Evolutionary conservation across 2,888 invertebrate species (phyloP).

Genomic region (Eupithecia subfuscata): DNA sequence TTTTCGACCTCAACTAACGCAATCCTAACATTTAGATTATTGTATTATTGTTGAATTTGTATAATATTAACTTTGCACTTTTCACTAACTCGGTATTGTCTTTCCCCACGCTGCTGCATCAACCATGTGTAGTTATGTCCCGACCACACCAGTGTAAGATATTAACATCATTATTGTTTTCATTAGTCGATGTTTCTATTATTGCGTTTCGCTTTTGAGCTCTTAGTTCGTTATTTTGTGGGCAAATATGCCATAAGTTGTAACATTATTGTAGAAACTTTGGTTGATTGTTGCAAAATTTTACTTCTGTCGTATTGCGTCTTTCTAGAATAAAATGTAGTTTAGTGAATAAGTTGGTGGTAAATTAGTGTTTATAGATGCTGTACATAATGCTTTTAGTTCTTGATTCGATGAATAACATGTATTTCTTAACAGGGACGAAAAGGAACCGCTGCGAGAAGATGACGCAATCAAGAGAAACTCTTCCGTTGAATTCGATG

Average conservation of each 20-base stretch:
- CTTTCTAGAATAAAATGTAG: conserved; percentile 11
- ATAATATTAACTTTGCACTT: conserved; percentile 54
- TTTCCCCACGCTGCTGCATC: conserved; percentile 79
- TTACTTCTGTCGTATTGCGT: conserved; percentile 16
- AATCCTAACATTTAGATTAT: conserved; percentile 19
- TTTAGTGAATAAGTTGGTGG: conserved; percentile 20
- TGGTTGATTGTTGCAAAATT: not conserved
- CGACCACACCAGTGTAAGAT: conserved; percentile 88
- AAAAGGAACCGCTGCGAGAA: conserved; percentile 91
- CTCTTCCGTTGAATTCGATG: conserved; percentile 92
- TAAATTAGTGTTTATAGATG: conserved; percentile 28
- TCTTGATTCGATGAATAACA: conserved; percentile 14
- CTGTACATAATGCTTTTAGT: conserved; percentile 40
- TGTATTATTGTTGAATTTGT: conserved; percentile 27
- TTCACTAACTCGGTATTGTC: conserved; percentile 63
- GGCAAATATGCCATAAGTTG: conserved; percentile 43
- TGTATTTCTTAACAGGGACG: conserved; percentile 82
- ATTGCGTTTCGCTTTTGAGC: conserved; percentile 16
- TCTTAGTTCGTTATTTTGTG: conserved; percentile 30
- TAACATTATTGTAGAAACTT: not conserved
- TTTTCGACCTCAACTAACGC: conserved; percentile 17
- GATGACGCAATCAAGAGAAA: conserved; percentile 89
- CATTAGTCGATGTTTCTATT: conserved; percentile 44
- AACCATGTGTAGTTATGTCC: conserved; percentile 80
- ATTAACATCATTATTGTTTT: conserved; percentile 46